These are phyloP conservation scores for Tetramorium parvispinum DNA, from an alignment of 1,140 invertebrate genomes.

Conservation along the genomic window DNA sequence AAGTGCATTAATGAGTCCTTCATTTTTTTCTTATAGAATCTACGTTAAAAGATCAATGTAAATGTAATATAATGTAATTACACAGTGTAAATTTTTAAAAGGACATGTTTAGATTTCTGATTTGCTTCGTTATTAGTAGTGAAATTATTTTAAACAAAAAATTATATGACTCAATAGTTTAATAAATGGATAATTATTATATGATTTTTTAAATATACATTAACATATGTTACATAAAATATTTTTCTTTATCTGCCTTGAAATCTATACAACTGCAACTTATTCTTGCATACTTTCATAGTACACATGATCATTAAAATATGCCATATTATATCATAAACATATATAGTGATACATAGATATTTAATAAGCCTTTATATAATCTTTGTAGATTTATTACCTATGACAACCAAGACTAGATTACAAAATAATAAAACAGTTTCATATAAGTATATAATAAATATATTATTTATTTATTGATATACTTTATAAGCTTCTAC, in stretches of 20 bases:
- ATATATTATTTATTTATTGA: neutral
- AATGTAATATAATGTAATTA: neutral
- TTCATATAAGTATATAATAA: neutral
- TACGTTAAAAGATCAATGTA: neutral
- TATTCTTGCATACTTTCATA: neutral
- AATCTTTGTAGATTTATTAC: constrained; percentile 16
- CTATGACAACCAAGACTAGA: neutral
- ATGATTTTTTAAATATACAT: neutral
- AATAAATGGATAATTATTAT: neutral
- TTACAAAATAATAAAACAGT: constrained; percentile 5
- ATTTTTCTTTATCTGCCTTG: neutral
- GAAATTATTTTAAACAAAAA: constrained; percentile 9
- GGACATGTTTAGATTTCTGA: neutral
- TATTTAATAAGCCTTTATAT: constrained; percentile 7
- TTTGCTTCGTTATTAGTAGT: neutral
- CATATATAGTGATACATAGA: neutral
- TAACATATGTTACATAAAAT: neutral
- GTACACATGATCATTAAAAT: neutral
- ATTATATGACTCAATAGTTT: neutral
- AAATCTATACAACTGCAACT: neutral
- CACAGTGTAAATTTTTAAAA: neutral
- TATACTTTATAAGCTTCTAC: neutral
- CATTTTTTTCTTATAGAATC: neutral
- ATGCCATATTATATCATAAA: constrained; percentile 4
- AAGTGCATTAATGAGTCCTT: neutral